Base-by-base conservation (phyloP, 2,113 vertebrate genomes). In the Chiloscyllium plagiosum region DNA sequence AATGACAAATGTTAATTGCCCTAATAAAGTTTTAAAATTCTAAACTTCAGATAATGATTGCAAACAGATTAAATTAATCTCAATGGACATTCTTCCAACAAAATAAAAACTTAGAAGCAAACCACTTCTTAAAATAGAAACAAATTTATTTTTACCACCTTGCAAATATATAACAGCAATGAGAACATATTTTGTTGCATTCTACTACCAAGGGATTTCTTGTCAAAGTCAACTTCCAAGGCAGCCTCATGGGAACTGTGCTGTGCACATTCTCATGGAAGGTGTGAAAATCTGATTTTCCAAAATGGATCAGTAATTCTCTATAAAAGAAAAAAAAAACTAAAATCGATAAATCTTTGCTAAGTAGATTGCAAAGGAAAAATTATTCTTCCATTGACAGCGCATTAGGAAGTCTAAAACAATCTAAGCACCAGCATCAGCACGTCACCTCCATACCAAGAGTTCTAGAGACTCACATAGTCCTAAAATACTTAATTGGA, bases 281-380 rank as follows among this genome's bases (percentile, higher is more conserved):
- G 98, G 98, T 99, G 99, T 99, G 98, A 99, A 99, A 99, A 99
- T 99, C 98, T 98, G 98, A 99, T 99, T 99, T 99, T 99, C 99
- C 98, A 99, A 99, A 99, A 99, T 99, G 98, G 99, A 99, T 99
- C 98, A 98, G 98, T 99, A 99, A 99, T 99, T 99, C 98, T 99
- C 98, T 98, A 98, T 98, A 98, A 99, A 98, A 98, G 98, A 98
- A 98, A 97, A 98, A 98, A 98, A 98, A 95, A 97, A 96, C 97
- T 1, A 47, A 97, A 98, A 99, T 99, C 99, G 96, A 99, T 99
- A 99, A 99, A 99, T 99, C 99, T 98, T 99, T 99, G 98, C 98
- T 99, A 99, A 99, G 98, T 99, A 99, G 99, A 99, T 99, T 99
- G 98, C 98, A 98, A 98, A 98, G 98, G 97, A 98, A 98, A 98